Evolutionary conservation across 1,140 invertebrate species (phyloP).

Genomic region (Limonius californicus): DNA sequence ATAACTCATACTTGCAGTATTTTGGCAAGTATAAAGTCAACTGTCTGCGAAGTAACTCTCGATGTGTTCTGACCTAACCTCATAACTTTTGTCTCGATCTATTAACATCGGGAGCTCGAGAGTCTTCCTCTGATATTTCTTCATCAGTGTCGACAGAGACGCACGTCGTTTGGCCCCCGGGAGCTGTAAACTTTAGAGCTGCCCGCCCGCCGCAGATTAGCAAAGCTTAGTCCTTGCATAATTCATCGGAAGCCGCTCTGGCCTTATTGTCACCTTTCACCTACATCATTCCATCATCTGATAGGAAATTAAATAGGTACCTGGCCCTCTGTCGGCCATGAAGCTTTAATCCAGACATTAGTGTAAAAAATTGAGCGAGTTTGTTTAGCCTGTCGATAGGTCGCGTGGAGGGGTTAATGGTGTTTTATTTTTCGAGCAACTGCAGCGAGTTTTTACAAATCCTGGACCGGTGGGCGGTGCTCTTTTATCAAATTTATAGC

Average conservation of each 20-base stretch:
- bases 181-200: conserved; percentile 25
- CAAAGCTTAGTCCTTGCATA: conserved; percentile 31
- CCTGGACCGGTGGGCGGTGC: neutral
- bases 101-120: too few relatives aligned
- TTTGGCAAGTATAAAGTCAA: neutral
- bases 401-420: neutral
- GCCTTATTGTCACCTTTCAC: conserved; percentile 33
- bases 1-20: too few relatives aligned
- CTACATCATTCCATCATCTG: conserved; percentile 31
- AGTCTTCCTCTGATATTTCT: neutral
- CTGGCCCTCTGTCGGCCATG: neutral
- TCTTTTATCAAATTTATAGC: conserved; percentile 7
- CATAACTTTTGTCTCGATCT: too few relatives aligned
- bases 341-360: conserved; percentile 15
- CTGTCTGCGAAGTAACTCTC: neutral
- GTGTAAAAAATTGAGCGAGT: conserved; percentile 6
- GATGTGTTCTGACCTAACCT: too few relatives aligned
- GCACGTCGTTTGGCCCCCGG: conserved; percentile 2
- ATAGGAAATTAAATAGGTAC: conserved; percentile 18
- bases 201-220: conserved; percentile 27
- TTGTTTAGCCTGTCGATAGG: neutral
- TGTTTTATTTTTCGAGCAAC: neutral
- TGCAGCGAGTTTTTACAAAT: neutral
- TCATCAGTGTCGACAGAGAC: conserved; percentile 3
- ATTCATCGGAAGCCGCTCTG: conserved; percentile 24